Evolutionary conservation across 2,797 vertebrate species (phyloP).

Genomic region (Chelmon rostratus): DNA sequence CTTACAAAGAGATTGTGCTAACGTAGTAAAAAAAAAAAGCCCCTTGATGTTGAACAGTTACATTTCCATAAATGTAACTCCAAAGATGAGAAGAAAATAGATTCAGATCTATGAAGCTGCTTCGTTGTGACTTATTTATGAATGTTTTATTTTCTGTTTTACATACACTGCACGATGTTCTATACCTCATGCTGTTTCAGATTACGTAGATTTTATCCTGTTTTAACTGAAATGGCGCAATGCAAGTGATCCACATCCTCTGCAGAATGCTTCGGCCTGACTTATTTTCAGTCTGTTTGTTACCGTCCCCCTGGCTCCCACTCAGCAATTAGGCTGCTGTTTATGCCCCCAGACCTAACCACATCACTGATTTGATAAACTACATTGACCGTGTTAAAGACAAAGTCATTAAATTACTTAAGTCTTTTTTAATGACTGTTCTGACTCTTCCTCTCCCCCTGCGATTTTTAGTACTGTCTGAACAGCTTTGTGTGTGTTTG

Average conservation of each 20-base stretch:
- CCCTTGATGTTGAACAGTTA: background rate
- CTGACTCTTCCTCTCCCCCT: slow-evolving; percentile 20
- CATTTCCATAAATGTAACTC: background rate
- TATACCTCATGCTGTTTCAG: slow-evolving; percentile 1
- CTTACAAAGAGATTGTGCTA: background rate
- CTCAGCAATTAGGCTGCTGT: slow-evolving; percentile 47
- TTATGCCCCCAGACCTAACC: slow-evolving; percentile 49
- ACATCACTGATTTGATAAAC: slow-evolving; percentile 59
- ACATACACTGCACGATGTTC: background rate
- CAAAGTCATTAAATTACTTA: slow-evolving; percentile 49
- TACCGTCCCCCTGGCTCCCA: slow-evolving; percentile 25
- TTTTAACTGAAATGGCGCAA: slow-evolving; percentile 1
- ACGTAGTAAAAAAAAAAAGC: background rate
- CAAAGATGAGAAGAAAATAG: background rate
- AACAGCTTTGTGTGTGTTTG: slow-evolving; percentile 7
- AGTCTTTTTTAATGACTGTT: slow-evolving; percentile 44
- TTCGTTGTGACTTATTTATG: background rate
- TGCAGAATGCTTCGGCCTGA: background rate
- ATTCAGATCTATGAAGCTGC: background rate
- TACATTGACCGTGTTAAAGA: slow-evolving; percentile 54
- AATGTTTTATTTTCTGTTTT: background rate
- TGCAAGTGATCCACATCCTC: slow-evolving; percentile 8
- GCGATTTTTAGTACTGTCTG: background rate
- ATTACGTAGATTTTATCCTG: background rate
- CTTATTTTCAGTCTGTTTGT: slow-evolving; percentile 38